Evolutionary conservation across 2,888 invertebrate genomes (phyloP), one percentile per base, ranked within the genome.

Genomic region (Drosophila paramelanica): DNA sequence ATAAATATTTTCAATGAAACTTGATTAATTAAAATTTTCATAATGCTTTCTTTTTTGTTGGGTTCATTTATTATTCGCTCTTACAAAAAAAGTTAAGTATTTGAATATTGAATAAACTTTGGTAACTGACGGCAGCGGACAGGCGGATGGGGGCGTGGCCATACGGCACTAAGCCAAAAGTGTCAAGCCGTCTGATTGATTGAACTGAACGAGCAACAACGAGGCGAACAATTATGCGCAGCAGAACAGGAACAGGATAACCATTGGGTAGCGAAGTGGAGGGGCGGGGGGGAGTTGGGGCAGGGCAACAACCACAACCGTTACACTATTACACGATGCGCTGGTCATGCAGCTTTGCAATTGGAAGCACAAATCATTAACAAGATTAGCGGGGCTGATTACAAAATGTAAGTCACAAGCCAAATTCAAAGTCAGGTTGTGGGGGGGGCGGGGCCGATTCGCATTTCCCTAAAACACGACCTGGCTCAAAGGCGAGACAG

Each of bases 131-230:
- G 31, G 43, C 6, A 14, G 31, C 36, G 36, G 11, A 49, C 47
- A 14, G 14, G 6, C 31, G 23, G 17, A 10, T 36, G 25, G 31
- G 11, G 47, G 13, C 14, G 52, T 39, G 17, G n/a, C 3, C 27
- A 13, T 20, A 27, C 33, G 55, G 41, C 42, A 64, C 42, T 46
- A 70, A 59, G 69, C 72, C 67, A 67, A 46, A 71, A 85, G 71
- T 69, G 78, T 58, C 74, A 69, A 46, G 49, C 74, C 71, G 79
- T 79, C 88, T 82, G 82, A 82, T 82, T 88, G 88, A 82, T 82
- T 82, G 88, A 85, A 82, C 73, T 79, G 82, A 72, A 72, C 47
- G 68, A 66, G 62, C 67, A 82, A 52, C 59, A 62, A 49, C 71
- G 41, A 69, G 47, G 50, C 38, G 73, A 46, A 67, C 67, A 58